Base-by-base conservation (phyloP, 2,888 invertebrate species). In the Trachelus stipa region DNA sequence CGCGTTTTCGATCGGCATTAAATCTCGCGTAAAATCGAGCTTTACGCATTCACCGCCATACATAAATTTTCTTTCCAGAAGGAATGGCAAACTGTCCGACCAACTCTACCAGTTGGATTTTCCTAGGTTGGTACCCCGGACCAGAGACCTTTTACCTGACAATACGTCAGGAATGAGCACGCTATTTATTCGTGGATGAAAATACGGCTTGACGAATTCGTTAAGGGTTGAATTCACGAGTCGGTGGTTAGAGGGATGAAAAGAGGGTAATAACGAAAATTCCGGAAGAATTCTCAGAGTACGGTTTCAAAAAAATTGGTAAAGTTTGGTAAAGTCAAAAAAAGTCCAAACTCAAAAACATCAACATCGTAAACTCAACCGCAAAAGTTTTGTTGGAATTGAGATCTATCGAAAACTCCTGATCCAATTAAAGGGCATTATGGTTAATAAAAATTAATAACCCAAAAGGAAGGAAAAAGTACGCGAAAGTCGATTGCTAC, bases 401-500 rank as follows among this genome's bases (percentile, higher is more conserved):
- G 31, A 11, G 30, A 30, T 82, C 84, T 79, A 83, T 84, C 76
- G 79, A 79, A 81, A 84, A 82, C 83, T 82, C 79, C 79, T 74
- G 79, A 74, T 79, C 75, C 76, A 23, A 56, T 69, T 76, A 84
- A 82, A 81, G 73, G 78, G 75, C 69, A 83, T 83, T 80, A 83
- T 81, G 79, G 81, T 78, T 77, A 76, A 83, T 84, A 82, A 84
- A 85, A 83, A 85, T 78, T 40, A 77, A 81, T 73, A 75, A 37
- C 77, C 75, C 74, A 77, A 81, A 79, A 31, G 4, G 75, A 81
- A 79, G 15, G 30, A 77, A 80, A 73, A 82, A 83, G 82, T 82
- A 85, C 85, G 85, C 85, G 77, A 85, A 78, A 80, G 81, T 81
- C 78, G 80, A 81, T 79, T 78, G 78, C 77, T 69, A 11, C 23